phyloP scores from a whole-genome alignment of 2,888 invertebrate species.

The Eilema caniola region DNA sequence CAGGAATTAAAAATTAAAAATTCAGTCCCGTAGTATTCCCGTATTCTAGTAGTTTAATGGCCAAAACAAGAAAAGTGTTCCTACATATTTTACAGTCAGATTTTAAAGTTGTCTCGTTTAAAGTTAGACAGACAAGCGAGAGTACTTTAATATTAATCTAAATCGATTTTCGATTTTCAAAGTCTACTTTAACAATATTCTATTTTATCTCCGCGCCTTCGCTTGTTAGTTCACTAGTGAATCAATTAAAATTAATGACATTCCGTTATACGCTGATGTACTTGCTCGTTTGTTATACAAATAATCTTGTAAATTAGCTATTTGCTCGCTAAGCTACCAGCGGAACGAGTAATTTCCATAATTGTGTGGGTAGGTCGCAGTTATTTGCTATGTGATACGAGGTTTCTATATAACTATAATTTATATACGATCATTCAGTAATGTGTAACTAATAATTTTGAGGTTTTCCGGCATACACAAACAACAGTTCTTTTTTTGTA shows the following conservation, averaged over 20 bases:
- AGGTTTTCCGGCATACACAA: no score
- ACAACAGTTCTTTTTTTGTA: no score
- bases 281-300: slow-evolving; percentile 27
- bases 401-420: background rate
- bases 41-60: no score
- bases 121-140: background rate
- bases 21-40: no score
- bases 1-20: no score
- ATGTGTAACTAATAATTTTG: no score
- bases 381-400: slow-evolving; percentile 9
- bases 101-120: background rate
- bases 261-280: slow-evolving; percentile 1
- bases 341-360: slow-evolving; percentile 32
- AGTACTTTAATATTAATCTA: background rate
- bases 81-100: background rate
- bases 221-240: slow-evolving; percentile 22
- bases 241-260: slow-evolving; percentile 27
- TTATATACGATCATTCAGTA: background rate
- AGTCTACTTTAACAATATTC: background rate
- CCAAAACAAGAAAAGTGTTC: no score
- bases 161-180: background rate
- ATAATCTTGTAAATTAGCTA: slow-evolving; percentile 40
- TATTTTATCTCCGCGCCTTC: background rate
- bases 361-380: slow-evolving; percentile 20
- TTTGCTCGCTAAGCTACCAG: slow-evolving; percentile 28